phyloP scores from a whole-genome alignment of 1,140 invertebrate species.

The Ericerus pela region DNA sequence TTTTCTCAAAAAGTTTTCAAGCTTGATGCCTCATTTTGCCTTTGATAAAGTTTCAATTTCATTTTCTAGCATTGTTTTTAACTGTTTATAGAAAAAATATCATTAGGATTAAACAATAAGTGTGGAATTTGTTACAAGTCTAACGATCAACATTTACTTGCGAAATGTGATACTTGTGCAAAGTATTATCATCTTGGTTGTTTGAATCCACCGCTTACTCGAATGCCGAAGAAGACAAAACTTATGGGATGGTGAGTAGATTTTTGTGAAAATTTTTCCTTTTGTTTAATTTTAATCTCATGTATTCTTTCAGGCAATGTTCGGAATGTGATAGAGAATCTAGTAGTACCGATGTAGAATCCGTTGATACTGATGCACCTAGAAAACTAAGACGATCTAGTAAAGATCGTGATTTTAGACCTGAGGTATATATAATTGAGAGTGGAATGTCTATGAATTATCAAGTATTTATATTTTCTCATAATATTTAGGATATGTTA shows the following conservation, averaged over 20 bases:
- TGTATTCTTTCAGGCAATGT: constrained; percentile 49
- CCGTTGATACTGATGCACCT: constrained; percentile 58
- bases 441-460: neutral
- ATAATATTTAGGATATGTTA: no score
- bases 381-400: constrained; percentile 38
- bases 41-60: neutral
- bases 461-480: neutral
- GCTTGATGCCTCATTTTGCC: neutral
- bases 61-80: neutral
- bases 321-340: constrained; percentile 73
- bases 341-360: constrained; percentile 55
- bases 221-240: constrained; percentile 90
- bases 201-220: constrained; percentile 74
- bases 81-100: neutral
- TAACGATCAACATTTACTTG: constrained; percentile 72
- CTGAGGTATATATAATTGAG: neutral
- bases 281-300: constrained; percentile 8
- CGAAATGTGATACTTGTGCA: constrained; percentile 87
- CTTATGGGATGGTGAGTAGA: constrained; percentile 65
- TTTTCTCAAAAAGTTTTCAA: neutral
- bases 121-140: constrained; percentile 72
- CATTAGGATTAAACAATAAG: constrained; percentile 34
- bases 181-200: constrained; percentile 87
- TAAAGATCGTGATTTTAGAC: constrained; percentile 14
- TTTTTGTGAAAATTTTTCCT: neutral